A percentile compares a stretch with the other conserved stretches of the same genome.
Conservation (phyloP, 2,113 vertebrate species). For the Cinclus cinclus region DNA sequence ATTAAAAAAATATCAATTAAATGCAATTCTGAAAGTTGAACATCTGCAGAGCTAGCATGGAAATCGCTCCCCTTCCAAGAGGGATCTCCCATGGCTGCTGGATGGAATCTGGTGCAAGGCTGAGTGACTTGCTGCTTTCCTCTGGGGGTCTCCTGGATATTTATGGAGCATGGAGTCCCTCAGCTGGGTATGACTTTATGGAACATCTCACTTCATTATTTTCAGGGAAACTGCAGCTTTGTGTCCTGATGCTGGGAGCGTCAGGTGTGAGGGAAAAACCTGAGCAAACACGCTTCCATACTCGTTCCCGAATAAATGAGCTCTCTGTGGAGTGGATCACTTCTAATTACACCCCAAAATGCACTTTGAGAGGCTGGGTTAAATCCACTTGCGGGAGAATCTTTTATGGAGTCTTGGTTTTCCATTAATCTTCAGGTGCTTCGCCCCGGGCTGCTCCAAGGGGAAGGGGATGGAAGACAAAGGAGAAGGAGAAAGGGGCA, state of each 20-base stretch:
- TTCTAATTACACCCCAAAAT: constrained; percentile 18
- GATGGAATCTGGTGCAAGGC: neutral
- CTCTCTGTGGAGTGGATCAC: constrained; percentile 21
- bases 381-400: neutral
- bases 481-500: neutral
- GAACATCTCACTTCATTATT: constrained; percentile 68
- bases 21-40: neutral
- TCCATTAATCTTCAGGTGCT: neutral
- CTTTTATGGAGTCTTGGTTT: neutral
- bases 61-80: neutral
- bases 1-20: neutral
- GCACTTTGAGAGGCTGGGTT: neutral
- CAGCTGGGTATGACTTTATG: constrained; percentile 34
- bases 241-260: constrained; percentile 10
- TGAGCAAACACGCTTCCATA: neutral
- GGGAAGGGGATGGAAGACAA: neutral
- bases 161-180: constrained; percentile 15
- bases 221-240: neutral
- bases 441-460: neutral
- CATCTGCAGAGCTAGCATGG: neutral
- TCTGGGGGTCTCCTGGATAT: constrained; percentile 13
- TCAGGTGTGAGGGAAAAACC: neutral
- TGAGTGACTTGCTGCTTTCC: neutral
- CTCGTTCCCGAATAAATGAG: constrained; percentile 19
- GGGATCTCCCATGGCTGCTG: neutral